Conservation (phyloP, 2,888 invertebrate genomes). For the Pegoplata infirma region DNA sequence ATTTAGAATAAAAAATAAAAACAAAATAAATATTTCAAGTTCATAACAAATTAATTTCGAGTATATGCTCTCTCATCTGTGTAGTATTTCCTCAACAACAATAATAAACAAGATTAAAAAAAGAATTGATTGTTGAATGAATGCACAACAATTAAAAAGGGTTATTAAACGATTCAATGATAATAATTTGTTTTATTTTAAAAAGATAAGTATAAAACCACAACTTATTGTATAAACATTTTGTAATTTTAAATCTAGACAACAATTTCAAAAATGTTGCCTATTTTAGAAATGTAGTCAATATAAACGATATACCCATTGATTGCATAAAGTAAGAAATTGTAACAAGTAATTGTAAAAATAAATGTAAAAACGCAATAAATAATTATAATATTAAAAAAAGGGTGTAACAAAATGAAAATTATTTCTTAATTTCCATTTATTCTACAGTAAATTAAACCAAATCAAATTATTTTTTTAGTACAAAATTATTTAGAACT, state of each 20-base stretch:
- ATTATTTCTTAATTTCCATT: no score
- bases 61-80: background rate
- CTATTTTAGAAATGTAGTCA: background rate
- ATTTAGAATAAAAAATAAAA: slow-evolving; percentile 3
- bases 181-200: slow-evolving; percentile 6
- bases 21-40: slow-evolving; percentile 13
- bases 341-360: no score
- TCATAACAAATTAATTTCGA: slow-evolving; percentile 3
- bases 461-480: no score
- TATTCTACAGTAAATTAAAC: no score
- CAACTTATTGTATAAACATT: no score
- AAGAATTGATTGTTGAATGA: slow-evolving; percentile 14
- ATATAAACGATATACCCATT: background rate
- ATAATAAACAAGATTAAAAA: background rate
- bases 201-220: no score
- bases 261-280: no score
- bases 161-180: slow-evolving; percentile 43
- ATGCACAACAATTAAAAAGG: slow-evolving; percentile 28
- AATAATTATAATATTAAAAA: no score
- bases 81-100: slow-evolving; percentile 4
- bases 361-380: no score
- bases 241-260: no score
- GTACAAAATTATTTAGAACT: no score
- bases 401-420: no score
- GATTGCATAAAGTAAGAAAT: slow-evolving; percentile 9